Conservation (phyloP, 2,113 vertebrate genomes). For the Ginglymostoma cirratum region DNA sequence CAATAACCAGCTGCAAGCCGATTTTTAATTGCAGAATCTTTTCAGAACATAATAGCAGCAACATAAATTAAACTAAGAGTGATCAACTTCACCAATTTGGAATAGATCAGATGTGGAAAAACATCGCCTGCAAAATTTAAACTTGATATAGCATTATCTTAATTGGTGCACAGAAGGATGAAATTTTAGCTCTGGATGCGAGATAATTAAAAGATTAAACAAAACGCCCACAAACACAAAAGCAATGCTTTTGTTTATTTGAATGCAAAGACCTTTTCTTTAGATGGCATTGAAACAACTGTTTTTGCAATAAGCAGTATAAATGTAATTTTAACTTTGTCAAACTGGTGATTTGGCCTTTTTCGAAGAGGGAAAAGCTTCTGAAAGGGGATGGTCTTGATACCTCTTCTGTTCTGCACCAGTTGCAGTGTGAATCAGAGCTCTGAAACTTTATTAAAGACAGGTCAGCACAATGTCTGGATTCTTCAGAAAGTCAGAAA, state of each 20-base stretch:
- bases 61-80: neutral
- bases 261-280: neutral
- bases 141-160: neutral
- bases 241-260: neutral
- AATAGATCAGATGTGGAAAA: neutral
- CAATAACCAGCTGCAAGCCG: neutral
- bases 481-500: neutral
- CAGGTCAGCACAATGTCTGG: neutral
- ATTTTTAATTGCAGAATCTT: neutral
- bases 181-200: neutral
- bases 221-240: constrained; percentile 2
- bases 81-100: neutral
- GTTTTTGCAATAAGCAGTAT: constrained; percentile 47
- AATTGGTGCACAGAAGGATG: neutral
- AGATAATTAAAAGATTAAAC: neutral
- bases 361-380: neutral
- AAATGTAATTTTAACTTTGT: neutral
- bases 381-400: neutral
- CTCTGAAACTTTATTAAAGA: neutral
- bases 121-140: neutral
- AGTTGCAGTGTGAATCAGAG: neutral
- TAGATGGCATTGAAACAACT: neutral
- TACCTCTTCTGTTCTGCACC: neutral
- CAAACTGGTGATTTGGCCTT: neutral
- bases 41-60: neutral